Percentiles rank a stretch among this genome's conserved stretches.
These are phyloP conservation scores for Trididemnum clinides DNA, from an alignment of 23 tunicate genomes.

Conservation along the genomic window DNA sequence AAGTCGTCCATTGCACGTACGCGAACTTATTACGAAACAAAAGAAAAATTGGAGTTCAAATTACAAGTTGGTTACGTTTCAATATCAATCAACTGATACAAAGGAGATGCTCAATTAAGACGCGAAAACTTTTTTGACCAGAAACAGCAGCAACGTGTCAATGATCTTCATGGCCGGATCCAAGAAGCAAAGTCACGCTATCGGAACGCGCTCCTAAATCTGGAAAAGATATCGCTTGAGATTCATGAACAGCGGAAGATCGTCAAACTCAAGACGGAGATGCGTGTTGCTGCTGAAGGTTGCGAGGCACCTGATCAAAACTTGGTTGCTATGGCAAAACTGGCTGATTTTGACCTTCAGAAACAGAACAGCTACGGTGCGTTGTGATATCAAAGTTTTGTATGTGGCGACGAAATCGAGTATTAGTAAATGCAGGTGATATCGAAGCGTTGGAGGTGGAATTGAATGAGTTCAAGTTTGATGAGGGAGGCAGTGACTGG, in stretches of 20 bases:
- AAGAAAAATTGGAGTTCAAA: slow-evolving; percentile 57
- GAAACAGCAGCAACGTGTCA: slow-evolving; percentile 74
- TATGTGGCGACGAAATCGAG: too few relatives aligned
- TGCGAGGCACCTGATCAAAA: neutral
- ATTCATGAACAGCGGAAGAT: slow-evolving; percentile 76
- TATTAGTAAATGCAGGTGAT: slow-evolving; percentile 59
- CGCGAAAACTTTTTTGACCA: neutral
- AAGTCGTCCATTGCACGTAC: slow-evolving; percentile 56
- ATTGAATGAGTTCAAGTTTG: slow-evolving; percentile 49
- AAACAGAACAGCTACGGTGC: slow-evolving; percentile 71
- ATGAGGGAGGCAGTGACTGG: slow-evolving; percentile 49
- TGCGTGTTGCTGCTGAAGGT: slow-evolving; percentile 18
- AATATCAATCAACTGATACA: neutral
- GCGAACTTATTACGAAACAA: slow-evolving; percentile 61
- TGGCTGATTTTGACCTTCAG: slow-evolving; percentile 33
- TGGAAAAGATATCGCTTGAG: slow-evolving; percentile 78
- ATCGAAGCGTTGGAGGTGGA: slow-evolving; percentile 80
- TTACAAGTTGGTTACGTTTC: slow-evolving; percentile 53
- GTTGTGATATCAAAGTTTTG: neutral
- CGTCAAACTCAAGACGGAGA: neutral
- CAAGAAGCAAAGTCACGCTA: slow-evolving; percentile 68
- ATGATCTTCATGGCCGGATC: slow-evolving; percentile 44
- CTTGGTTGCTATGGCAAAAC: neutral
- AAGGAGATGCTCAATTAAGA: neutral
- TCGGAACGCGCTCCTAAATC: slow-evolving; percentile 47